Conservation (phyloP, 2,888 invertebrate genomes). For the Aromia moschata region DNA sequence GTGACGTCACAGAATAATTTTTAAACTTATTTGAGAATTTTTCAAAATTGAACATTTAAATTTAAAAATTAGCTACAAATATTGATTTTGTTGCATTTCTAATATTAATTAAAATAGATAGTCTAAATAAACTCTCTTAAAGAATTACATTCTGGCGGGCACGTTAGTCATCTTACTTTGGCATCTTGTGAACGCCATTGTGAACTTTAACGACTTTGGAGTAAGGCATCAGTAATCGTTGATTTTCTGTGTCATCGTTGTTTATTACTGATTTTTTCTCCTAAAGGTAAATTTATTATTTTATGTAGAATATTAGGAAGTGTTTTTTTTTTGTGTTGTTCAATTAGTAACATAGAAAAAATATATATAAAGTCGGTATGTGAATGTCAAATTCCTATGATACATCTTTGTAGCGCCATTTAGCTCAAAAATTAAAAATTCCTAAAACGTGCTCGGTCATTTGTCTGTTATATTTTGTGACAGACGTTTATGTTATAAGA, state of each 20-base stretch:
- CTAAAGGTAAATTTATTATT: slow-evolving; percentile 56
- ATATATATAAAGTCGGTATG: slow-evolving; percentile 68
- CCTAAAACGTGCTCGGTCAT: slow-evolving; percentile 36
- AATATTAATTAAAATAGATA: neutral
- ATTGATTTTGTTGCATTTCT: slow-evolving; percentile 25
- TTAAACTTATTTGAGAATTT: slow-evolving; percentile 29
- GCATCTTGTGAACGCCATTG: slow-evolving; percentile 79
- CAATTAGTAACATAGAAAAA: slow-evolving; percentile 63
- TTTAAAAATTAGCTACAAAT: slow-evolving; percentile 32
- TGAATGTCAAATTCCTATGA: slow-evolving; percentile 76
- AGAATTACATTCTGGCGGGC: slow-evolving; percentile 34
- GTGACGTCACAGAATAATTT: slow-evolving; percentile 57
- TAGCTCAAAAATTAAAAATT: slow-evolving; percentile 56
- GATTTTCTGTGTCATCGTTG: slow-evolving; percentile 75
- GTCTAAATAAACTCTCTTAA: slow-evolving; percentile 33
- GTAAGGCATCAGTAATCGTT: slow-evolving; percentile 73
- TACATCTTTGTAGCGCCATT: slow-evolving; percentile 73
- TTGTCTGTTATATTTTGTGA: slow-evolving; percentile 15
- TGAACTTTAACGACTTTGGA: slow-evolving; percentile 81
- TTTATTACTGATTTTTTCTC: slow-evolving; percentile 66
- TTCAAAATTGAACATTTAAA: slow-evolving; percentile 28
- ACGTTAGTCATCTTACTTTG: slow-evolving; percentile 58
- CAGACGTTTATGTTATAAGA: slow-evolving; percentile 4
- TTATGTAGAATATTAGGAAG: slow-evolving; percentile 37
- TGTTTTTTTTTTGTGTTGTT: slow-evolving; percentile 62